A percentile compares a stretch with the other conserved stretches of the same genome.
phyloP scores from a whole-genome alignment of 2,113 vertebrate species.

The Strix uralensis region DNA sequence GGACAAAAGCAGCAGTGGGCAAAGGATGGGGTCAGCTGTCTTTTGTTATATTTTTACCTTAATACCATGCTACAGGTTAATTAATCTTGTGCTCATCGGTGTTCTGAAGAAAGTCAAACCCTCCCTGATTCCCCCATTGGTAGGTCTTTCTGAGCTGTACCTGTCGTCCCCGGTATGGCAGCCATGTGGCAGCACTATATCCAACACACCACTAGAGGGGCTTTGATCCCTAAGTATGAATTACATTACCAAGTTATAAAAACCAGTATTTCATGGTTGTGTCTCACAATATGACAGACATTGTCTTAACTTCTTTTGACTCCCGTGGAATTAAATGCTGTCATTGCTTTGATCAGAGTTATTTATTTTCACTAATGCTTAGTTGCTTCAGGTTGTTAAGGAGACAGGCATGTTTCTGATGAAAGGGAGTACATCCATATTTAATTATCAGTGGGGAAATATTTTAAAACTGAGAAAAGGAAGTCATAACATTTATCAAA shows the following conservation, averaged over 20 bases:
- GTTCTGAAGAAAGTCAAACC: background rate
- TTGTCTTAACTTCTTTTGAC: background rate
- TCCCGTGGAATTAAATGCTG: background rate
- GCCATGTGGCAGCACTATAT: rapidly evolving
- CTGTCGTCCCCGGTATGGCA: background rate
- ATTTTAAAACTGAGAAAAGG: background rate
- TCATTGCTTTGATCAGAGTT: background rate
- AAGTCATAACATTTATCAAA: background rate
- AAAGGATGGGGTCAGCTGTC: background rate
- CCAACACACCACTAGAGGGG: background rate
- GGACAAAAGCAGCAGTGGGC: background rate
- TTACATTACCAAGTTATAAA: background rate
- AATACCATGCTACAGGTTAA: background rate
- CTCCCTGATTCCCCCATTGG: rapidly evolving
- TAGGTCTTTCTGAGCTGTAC: background rate
- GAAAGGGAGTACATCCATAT: background rate
- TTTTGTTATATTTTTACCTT: background rate
- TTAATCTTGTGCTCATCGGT: background rate
- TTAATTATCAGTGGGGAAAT: background rate
- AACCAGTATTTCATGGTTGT: background rate
- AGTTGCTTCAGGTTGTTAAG: background rate
- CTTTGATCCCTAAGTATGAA: background rate
- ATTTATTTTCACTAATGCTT: background rate
- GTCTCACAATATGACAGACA: background rate
- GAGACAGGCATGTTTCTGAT: background rate